These are phyloP conservation scores for Brachionus angularis DNA, from an alignment of 1,140 invertebrate species.

Conservation along the genomic window DNA sequence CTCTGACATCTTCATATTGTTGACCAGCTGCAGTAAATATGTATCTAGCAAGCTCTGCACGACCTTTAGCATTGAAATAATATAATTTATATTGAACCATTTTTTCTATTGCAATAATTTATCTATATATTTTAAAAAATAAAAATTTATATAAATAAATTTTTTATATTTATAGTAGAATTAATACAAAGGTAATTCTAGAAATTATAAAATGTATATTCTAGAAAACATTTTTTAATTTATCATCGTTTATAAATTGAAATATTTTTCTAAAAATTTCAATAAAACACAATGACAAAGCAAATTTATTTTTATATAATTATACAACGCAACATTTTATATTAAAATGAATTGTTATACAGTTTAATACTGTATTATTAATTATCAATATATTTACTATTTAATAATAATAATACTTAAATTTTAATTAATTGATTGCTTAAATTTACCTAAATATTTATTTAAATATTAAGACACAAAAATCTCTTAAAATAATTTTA, in stretches of 20 bases:
- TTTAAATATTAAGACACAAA: too few relatives aligned
- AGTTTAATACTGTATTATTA: background rate
- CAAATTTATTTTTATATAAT: too few relatives aligned
- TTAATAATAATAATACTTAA: background rate
- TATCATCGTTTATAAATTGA: too few relatives aligned
- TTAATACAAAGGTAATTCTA: background rate
- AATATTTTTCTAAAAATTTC: background rate
- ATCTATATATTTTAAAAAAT: background rate
- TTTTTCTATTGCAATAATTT: background rate
- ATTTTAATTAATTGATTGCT: too few relatives aligned
- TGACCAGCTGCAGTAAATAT: slow-evolving; percentile 42
- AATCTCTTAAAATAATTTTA: too few relatives aligned
- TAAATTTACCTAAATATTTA: too few relatives aligned
- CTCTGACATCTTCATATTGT: slow-evolving; percentile 30
- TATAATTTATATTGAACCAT: slow-evolving; percentile 43
- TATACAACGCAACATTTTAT: too few relatives aligned
- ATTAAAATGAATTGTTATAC: too few relatives aligned
- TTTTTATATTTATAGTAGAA: too few relatives aligned
- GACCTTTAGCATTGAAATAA: slow-evolving; percentile 24
- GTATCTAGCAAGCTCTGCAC: slow-evolving; percentile 10
- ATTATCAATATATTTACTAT: background rate
- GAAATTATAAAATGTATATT: background rate
- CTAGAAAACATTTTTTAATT: too few relatives aligned
- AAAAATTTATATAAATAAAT: too few relatives aligned
- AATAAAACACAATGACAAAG: background rate